Evolutionary conservation across 1,140 invertebrate genomes (phyloP).

Genomic region (Cephus cinctus): DNA sequence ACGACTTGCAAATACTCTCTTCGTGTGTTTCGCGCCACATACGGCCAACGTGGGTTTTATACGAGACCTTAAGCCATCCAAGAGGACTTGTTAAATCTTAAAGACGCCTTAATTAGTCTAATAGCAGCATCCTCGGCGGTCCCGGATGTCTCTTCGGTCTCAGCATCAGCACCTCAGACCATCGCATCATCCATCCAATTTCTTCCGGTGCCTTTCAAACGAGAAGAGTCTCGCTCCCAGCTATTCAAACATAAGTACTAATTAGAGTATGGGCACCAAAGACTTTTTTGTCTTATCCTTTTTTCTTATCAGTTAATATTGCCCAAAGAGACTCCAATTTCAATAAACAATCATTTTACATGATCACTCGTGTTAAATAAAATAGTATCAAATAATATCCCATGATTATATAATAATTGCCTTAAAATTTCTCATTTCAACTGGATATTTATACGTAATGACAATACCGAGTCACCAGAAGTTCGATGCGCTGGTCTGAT

Average conservation of each 20-base stretch:
- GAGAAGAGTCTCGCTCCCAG: slow-evolving; percentile 1
- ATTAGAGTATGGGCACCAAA: slow-evolving; percentile 16
- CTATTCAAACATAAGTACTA: slow-evolving; percentile 28
- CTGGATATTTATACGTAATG: too few species aligned
- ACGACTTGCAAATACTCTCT: slow-evolving; percentile 30
- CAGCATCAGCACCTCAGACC: slow-evolving; percentile 14
- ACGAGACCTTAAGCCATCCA: too few species aligned
- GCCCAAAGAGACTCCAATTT: too few species aligned
- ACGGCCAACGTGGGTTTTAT: background rate
- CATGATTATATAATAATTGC: too few species aligned
- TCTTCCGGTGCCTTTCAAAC: slow-evolving; percentile 17
- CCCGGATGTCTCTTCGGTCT: slow-evolving; percentile 14
- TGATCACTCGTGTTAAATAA: too few species aligned
- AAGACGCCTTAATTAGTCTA: slow-evolving; percentile 35
- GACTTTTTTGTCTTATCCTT: too few species aligned
- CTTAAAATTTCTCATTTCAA: too few species aligned
- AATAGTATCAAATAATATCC: too few species aligned
- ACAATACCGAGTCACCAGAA: too few species aligned
- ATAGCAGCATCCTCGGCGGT: slow-evolving; percentile 27
- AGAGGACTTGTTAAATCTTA: slow-evolving; percentile 35
- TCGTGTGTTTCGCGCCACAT: background rate
- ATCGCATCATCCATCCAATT: slow-evolving; percentile 25
- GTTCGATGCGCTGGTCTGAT: background rate
- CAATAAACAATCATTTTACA: too few species aligned
- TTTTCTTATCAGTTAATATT: too few species aligned